phyloP scores from a whole-genome alignment of 2,113 vertebrate species.

The Caracal caracal region DNA sequence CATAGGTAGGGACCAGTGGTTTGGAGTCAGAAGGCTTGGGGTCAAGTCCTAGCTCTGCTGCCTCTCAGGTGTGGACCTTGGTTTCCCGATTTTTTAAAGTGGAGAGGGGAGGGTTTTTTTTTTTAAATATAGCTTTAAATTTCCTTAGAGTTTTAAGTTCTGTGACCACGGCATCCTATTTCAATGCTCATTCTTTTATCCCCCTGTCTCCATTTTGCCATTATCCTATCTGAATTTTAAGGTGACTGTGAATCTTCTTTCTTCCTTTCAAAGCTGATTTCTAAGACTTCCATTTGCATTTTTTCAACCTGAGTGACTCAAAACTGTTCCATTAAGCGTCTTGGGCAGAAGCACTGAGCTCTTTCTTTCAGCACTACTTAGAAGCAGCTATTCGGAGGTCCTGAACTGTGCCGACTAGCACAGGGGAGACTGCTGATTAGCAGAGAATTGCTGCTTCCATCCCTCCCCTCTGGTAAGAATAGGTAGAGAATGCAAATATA shows the following conservation, averaged over 20 bases:
- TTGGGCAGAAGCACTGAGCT: background rate
- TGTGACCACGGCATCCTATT: background rate
- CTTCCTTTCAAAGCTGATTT: conserved; percentile 32
- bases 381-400: background rate
- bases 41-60: background rate
- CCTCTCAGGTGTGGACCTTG: background rate
- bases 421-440: background rate
- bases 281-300: conserved; percentile 13
- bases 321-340: background rate
- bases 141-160: background rate
- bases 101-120: background rate
- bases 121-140: background rate
- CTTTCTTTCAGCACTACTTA: background rate
- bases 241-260: conserved; percentile 33
- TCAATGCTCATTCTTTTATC: background rate
- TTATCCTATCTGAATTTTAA: conserved; percentile 5
- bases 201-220: background rate
- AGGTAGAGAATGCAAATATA: conserved; percentile 4
- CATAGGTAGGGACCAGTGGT: background rate
- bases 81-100: background rate
- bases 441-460: background rate
- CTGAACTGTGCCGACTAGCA: background rate
- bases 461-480: background rate
- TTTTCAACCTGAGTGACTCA: background rate
- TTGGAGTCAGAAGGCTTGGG: background rate